phyloP scores from a whole-genome alignment of 2,888 invertebrate genomes.

The Sepiola atlantica region DNA sequence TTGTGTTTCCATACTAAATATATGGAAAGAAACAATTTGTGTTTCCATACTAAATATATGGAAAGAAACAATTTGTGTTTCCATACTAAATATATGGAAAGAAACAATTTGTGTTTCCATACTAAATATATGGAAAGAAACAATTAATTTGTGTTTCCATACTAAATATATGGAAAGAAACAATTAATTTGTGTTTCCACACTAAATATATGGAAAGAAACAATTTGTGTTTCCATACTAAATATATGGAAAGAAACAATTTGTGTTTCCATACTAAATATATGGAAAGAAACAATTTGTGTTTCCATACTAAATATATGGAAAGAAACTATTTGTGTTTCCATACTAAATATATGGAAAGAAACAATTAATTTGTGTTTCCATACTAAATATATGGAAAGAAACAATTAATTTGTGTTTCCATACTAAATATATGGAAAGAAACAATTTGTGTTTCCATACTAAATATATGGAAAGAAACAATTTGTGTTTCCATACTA shows the following conservation, averaged over 20 bases:
- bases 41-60: not conserved
- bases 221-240: not conserved
- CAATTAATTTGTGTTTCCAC: not conserved
- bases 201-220: not conserved
- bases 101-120: not conserved
- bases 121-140: not conserved
- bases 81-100: no score
- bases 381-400: not conserved
- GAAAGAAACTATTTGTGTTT: not conserved
- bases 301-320: not conserved
- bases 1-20: no score
- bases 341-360: not conserved
- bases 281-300: not conserved
- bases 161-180: not conserved
- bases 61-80: not conserved
- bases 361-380: not conserved
- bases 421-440: not conserved
- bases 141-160: not conserved
- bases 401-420: not conserved
- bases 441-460: no score
- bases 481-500: not conserved
- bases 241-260: not conserved
- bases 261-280: not conserved
- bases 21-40: no score
- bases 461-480: no score